Evolutionary conservation across 2,888 invertebrate species (phyloP).

Genomic region (Zelleria hepariella): DNA sequence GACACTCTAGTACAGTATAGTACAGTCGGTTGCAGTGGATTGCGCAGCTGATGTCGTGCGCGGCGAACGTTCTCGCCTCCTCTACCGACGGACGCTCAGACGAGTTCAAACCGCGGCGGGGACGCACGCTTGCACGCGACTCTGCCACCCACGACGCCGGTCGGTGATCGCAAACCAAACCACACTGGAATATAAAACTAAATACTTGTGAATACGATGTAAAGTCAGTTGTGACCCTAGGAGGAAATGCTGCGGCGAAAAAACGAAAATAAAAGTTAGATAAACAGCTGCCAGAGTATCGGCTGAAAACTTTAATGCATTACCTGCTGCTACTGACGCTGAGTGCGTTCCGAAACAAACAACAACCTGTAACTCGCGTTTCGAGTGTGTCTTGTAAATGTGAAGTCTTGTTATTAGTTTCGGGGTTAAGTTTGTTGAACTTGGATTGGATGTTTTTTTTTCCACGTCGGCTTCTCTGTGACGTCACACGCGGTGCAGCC

Average conservation of each 20-base stretch:
- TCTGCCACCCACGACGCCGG: constrained; percentile 16
- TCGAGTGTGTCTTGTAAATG: constrained; percentile 21
- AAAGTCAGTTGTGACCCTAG: background rate
- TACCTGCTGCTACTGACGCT: constrained; percentile 6
- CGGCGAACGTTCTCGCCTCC: background rate
- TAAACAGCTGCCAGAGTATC: background rate
- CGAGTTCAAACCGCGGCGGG: constrained; percentile 43
- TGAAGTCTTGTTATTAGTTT: constrained; percentile 21
- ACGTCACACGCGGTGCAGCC: constrained; percentile 45
- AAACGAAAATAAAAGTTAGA: background rate
- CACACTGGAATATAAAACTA: background rate
- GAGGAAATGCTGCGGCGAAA: background rate
- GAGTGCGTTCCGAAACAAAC: constrained; percentile 19
- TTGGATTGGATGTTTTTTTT: constrained; percentile 30
- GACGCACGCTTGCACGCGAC: constrained; percentile 16
- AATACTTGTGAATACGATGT: background rate
- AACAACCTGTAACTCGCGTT: constrained; percentile 11
- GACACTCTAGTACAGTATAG: background rate
- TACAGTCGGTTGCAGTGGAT: constrained; percentile 6
- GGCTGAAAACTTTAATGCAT: constrained; percentile 1
- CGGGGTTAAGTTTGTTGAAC: constrained; percentile 63
- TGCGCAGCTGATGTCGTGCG: constrained; percentile 5
- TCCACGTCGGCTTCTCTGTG: constrained; percentile 46
- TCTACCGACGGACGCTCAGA: constrained; percentile 29
- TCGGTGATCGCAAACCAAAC: background rate